Evolutionary conservation across 2,113 vertebrate genomes (phyloP), one percentile per base, ranked within the genome.

Genomic region (Indicator maculatus): DNA sequence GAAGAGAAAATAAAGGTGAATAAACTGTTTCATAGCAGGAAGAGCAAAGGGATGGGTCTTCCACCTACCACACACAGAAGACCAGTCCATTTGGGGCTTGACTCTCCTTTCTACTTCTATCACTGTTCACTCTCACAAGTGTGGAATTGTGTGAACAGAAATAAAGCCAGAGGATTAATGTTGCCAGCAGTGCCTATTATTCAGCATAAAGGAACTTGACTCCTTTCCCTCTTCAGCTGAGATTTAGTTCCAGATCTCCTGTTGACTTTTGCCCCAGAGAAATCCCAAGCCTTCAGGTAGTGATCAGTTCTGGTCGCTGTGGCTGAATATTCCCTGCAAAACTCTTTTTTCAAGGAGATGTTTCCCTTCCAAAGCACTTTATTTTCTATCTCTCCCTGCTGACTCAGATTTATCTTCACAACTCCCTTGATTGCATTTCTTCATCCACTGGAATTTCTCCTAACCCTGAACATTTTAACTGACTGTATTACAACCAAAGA

Each of bases 71-170:
- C 55, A 16, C 44, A 26, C 11, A 60, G 63, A 44, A 75, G 78
- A 67, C 18, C 2, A 2, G 47, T 67, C 44, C 0, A 0, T 55
- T 81, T 33, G 9, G 27, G 55, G 59, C 60, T 76, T 12, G 0
- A 9, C 27, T 83, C 56, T 80, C 12, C 52, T 53, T 65, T 70
- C 44, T 80, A 0, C 52, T 80, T 80, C 52, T 69, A 33, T 38
- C 8, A 84, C 59, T 47, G 11, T 27, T 14, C 38, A n/a, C 36
- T 91, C 21, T 65, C 52, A 59, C 56, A 44, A 9, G 14, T 17
- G 31, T 69, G 77, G 39, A 31, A 65, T 53, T 88, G 50, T 56
- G 69, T 73, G 56, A 58, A 36, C 15, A 47, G 76, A 59, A 86
- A 27, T 21, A 56, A 53, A 83, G 50, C 36, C 63, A 41, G 28